These are phyloP conservation scores for Archips crataeganus DNA, from an alignment of 2,888 invertebrate species.

Conservation along the genomic window DNA sequence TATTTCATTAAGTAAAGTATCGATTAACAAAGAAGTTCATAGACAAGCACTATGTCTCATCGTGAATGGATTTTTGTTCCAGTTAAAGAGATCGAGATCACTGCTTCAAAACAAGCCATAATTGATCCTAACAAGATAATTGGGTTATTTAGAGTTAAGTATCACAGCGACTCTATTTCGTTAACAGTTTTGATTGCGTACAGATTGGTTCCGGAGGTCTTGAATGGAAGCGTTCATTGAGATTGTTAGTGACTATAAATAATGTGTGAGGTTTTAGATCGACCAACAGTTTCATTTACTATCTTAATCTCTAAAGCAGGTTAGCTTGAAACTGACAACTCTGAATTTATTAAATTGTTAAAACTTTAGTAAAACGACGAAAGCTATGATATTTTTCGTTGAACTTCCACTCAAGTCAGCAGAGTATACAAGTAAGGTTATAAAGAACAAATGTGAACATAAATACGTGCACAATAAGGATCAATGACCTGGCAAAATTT, in stretches of 20 bases:
- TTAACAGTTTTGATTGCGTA: conserved; percentile 34
- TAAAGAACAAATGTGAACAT: too few relatives aligned
- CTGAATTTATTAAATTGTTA: too few relatives aligned
- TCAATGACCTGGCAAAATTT: background rate
- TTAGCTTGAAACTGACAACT: too few relatives aligned
- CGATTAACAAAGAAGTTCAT: background rate
- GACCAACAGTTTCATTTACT: background rate
- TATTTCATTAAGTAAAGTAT: background rate
- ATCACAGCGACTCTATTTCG: conserved; percentile 32
- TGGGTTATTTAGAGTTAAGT: conserved; percentile 21
- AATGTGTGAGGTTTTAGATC: background rate
- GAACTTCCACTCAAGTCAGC: too few relatives aligned
- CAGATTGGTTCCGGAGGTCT: conserved; percentile 11
- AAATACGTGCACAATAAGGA: too few relatives aligned
- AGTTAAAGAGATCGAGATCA: background rate
- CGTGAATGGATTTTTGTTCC: background rate
- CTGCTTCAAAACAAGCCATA: conserved; percentile 7
- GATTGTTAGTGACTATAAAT: conserved; percentile 11
- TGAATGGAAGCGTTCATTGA: conserved; percentile 13
- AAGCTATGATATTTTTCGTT: too few relatives aligned
- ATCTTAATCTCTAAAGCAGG: background rate
- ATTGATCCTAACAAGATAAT: conserved; percentile 36
- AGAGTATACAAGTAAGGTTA: too few relatives aligned
- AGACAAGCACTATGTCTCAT: background rate
- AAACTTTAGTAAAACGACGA: too few relatives aligned